phyloP scores from a whole-genome alignment of 2,888 invertebrate species.

The Leptinotarsa rubiginosa region DNA sequence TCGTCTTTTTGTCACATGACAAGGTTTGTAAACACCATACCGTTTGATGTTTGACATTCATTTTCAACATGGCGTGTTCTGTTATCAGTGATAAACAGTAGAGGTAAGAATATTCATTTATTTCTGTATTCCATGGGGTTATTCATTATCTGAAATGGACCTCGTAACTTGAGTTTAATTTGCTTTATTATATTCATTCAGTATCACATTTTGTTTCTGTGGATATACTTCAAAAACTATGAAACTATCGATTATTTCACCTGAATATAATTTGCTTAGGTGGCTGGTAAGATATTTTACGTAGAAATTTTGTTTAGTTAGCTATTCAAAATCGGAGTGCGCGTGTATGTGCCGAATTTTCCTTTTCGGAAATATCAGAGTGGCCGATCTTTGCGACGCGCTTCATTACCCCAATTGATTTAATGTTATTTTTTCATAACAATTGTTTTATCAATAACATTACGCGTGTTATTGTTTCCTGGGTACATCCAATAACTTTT shows the following conservation, averaged over 20 bases:
- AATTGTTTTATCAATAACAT: conserved; percentile 22
- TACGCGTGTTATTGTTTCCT: conserved; percentile 16
- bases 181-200: background rate
- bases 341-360: background rate
- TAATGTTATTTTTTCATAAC: conserved; percentile 15
- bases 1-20: conserved; percentile 50
- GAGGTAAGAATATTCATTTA: conserved; percentile 54
- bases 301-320: conserved; percentile 24
- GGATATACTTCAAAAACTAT: conserved; percentile 20
- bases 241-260: conserved; percentile 44
- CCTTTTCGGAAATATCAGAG: conserved; percentile 11
- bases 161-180: background rate
- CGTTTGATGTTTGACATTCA: conserved; percentile 57
- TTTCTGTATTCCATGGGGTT: conserved; percentile 25
- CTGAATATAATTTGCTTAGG: conserved; percentile 43
- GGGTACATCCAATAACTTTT: conserved; percentile 11
- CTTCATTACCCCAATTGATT: conserved; percentile 14
- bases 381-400: conserved; percentile 18
- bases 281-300: conserved; percentile 38
- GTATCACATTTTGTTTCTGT: conserved; percentile 5
- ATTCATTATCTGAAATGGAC: conserved; percentile 18
- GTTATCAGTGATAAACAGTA: conserved; percentile 57
- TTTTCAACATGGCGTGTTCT: conserved; percentile 59
- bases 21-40: conserved; percentile 55
- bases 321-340: conserved; percentile 26